Evolutionary conservation across 2,797 vertebrate genomes (phyloP), one percentile per base, ranked within the genome.

Genomic region (Chromis chromis): DNA sequence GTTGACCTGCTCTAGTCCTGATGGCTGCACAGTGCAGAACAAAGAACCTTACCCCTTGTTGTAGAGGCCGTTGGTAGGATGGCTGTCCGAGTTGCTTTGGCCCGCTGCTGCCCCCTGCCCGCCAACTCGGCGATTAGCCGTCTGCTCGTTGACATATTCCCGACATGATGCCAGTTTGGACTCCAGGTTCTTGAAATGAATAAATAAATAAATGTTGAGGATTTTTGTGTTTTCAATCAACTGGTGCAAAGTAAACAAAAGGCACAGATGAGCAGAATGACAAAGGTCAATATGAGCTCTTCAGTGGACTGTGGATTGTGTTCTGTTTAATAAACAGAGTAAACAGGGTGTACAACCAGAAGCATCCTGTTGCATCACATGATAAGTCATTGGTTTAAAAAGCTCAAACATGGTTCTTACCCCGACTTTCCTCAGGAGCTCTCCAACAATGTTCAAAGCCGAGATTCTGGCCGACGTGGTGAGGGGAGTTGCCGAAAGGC

Each of bases 381-480:
- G 80, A 24, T 22, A 1, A 9, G n/a, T n/a, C 1, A 42, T 42
- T 36, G 10, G 28, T 31, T 31, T 31, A 54, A 6, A n/a, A 53
- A 4, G 21, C 48, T 22, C 25, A 42, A 7, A 27, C 0, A 1
- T 3, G 7, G 6, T 39, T 76, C 96, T 96, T 78, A 99, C 98
- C 95, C 98, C 97, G 0, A 99, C 98, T 97, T 99, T 99, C 63
- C 96, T 94, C 74, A 99, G 95, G 85, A 99, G 92, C 90, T 99
- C 98, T 40, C 97, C 96, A 8, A 99, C 97, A 0, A 99, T 98
- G 90, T 96, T 98, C 63, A 99, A 94, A 9, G 97, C 98, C 0
- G 98, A 98, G 91, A 99, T 98, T 31, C 97, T 94, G 17, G 96
- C 96, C 0, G 97, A 96, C 1, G 96, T 96, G 2, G 96, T 97